phyloP scores from a whole-genome alignment of 1,140 invertebrate species.

The silkworm (Bombyx mori) region ASM3026992v2 NC_085108.1:4208001-4208500 shows the following conservation, averaged over 20 bases:
- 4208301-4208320: conserved; percentile 49
- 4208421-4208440: conserved; percentile 2
- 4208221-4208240: neutral
- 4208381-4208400: conserved; percentile 28
- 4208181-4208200: no score
- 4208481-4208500: no score
- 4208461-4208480: no score
- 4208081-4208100: no score
- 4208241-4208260: neutral
- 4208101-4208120: no score
- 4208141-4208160: no score
- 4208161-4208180: no score
- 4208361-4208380: conserved; percentile 33
- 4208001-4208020: no score
- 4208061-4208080: no score
- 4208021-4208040: no score
- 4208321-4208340: conserved; percentile 35
- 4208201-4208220: neutral
- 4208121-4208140: no score
- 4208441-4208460: conserved; percentile 21
- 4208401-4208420: neutral
- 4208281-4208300: conserved; percentile 92
- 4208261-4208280: conserved; percentile 75
- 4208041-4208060: no score
- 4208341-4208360: conserved; percentile 32